Evolutionary conservation across 2,113 vertebrate genomes (phyloP), one percentile per base, ranked within the genome.

Genomic region (Xiphorhynchus elegans): DNA sequence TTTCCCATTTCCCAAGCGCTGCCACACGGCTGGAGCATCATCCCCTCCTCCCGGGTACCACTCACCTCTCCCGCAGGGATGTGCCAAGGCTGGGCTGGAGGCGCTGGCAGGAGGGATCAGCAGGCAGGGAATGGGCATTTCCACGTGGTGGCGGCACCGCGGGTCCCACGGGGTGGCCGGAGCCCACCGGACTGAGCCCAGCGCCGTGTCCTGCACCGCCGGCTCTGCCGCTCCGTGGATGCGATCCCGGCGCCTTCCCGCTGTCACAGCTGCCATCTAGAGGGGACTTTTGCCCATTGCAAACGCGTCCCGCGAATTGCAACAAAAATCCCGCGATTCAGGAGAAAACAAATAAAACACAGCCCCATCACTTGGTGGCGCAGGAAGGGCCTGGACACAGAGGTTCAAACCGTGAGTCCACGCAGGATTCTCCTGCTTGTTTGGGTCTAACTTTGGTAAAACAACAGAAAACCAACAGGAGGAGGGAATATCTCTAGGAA

Each of bases 251-350:
- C 5, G 6, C 35, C 2, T 47, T 87, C 42, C 77, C 7, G 39
- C 67, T 11, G 94, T 24, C 82, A 1, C 19, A 88, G 39, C 92
- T 92, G 96, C 96, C 96, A 96, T 69, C 95, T 97, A 97, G 90
- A 93, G 96, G 96, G 52, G 88, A 95, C 11, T 1, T 14, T 47
- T 24, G 3, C 55, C 83, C 75, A 93, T 0, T 94, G 94, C 95
- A 96, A 72, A 80, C 0, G 17, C 1, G 1, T 10, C 44, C 47
- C 42, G 24, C 69, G 0, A 31, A 87, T 6, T 2, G 2, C 1
- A 5, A 53, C 4, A 0, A 44, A 91, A 91, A 74, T 23, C 14
- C 37, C 59, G 1, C 3, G 4, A 2, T 55, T 67, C 9, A 1
- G 28, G 3, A 33, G 21, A 52, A 19, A 62, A 19, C 49, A 58